Conservation (phyloP, 2,888 invertebrate genomes). For the Drosophila cognata region DNA sequence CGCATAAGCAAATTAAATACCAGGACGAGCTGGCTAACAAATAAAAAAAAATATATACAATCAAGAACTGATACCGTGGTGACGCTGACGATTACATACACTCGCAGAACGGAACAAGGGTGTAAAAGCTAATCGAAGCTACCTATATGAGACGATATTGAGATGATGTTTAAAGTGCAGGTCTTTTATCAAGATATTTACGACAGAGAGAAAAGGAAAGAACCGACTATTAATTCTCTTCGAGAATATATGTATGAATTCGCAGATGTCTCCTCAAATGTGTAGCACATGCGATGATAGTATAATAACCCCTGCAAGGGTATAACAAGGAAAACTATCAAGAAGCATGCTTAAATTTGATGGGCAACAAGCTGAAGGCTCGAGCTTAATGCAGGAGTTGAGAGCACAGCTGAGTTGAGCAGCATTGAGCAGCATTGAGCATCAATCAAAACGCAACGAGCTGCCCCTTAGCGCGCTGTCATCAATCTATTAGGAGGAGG, state of each 20-base stretch:
- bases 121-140: background rate
- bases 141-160: background rate
- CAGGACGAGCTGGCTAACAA: background rate
- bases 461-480: slow-evolving; percentile 31
- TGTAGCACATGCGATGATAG: background rate
- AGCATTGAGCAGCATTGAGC: slow-evolving; percentile 5
- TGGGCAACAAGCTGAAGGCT: slow-evolving; percentile 24
- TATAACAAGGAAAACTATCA: background rate
- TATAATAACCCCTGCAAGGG: background rate
- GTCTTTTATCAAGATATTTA: background rate
- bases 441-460: slow-evolving; percentile 37
- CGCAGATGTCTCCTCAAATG: background rate
- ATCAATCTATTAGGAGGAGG: slow-evolving; percentile 58
- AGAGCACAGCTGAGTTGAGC: slow-evolving; percentile 21
- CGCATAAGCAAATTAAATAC: slow-evolving; percentile 33
- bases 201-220: background rate
- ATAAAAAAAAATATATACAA: background rate
- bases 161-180: background rate
- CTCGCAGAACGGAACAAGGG: background rate
- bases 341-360: slow-evolving; percentile 39
- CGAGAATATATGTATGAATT: background rate
- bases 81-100: background rate
- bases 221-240: background rate
- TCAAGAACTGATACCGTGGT: background rate
- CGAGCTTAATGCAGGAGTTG: slow-evolving; percentile 38